Evolutionary conservation across 2,888 invertebrate species (phyloP), one percentile per base, ranked within the genome.

Genomic region (Automeris io): DNA sequence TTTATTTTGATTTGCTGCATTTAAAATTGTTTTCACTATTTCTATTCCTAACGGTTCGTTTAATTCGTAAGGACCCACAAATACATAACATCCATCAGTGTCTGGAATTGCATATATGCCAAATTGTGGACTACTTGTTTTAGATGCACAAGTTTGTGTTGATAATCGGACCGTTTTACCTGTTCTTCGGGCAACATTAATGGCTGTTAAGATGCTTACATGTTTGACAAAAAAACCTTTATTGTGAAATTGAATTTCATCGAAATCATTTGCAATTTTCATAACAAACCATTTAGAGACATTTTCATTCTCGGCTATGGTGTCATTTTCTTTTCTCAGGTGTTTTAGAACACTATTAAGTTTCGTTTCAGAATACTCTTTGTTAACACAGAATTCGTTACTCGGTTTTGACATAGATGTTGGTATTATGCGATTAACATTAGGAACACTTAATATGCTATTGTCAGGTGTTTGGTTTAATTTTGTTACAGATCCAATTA

Each of bases 211-310:
- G 46, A 90, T 72, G 54, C 88, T 85, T 40, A 81, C 86, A 54
- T 78, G 68, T 61, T 86, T 88, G 1, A 90, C 88, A 39, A 87
- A 87, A 55, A 88, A 88, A 1, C 87, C 80, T 53, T 72, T 81
- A 29, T 70, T 74, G 40, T 67, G 70, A 54, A 90, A 88, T 37
- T 80, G 70, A 33, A 90, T 72, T 57, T 88, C 88, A 11, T 61
- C 66, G 57, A 90, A 89, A 60, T 88, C 87, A 40, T 88, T 75
- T 67, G 88, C 87, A 25, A 90, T 47, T 29, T 70, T 85, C 68
- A 90, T 79, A 42, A 89, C 70, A 50, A 88, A 87, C 90, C 90
- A 90, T 65, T 80, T 83, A 18, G 81, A 85, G 9, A 56, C 57
- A 19, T 66, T 66, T 49, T 47, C 11, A 35, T 32, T 31, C 33